These are phyloP conservation scores for Cyphomyrmex costatus DNA, from an alignment of 1,140 invertebrate species.

Conservation along the genomic window DNA sequence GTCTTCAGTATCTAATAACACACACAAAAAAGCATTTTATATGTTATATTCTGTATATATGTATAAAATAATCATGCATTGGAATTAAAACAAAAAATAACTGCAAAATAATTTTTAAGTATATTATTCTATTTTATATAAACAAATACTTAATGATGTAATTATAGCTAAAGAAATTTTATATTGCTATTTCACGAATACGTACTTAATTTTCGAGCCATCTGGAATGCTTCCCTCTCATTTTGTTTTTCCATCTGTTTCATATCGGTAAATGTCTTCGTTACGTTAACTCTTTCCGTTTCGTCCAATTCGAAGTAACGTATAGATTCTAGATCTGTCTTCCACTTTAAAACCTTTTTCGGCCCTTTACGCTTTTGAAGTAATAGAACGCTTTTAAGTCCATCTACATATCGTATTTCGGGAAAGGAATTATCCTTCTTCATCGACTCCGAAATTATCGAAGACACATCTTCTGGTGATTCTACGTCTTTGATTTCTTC, in stretches of 20 bases:
- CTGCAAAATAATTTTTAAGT: neutral
- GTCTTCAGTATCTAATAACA: slow-evolving; percentile 88
- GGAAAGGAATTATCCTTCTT: slow-evolving; percentile 74
- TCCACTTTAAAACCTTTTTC: slow-evolving; percentile 95
- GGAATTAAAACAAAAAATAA: slow-evolving; percentile 3
- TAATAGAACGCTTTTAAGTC: slow-evolving; percentile 89
- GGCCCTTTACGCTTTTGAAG: slow-evolving; percentile 91
- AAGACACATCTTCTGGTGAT: slow-evolving; percentile 75
- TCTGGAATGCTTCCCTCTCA: slow-evolving; percentile 94
- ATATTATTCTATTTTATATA: neutral
- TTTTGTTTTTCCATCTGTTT: slow-evolving; percentile 95
- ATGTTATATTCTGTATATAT: slow-evolving; percentile 11
- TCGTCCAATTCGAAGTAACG: slow-evolving; percentile 97
- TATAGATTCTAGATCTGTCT: slow-evolving; percentile 92
- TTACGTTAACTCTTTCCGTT: slow-evolving; percentile 97
- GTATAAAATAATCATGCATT: neutral
- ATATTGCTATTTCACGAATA: slow-evolving; percentile 30
- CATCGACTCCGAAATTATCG: slow-evolving; percentile 66
- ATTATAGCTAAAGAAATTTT: neutral
- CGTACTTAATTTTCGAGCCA: slow-evolving; percentile 91
- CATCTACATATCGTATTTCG: slow-evolving; percentile 81
- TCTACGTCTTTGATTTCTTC: slow-evolving; percentile 73
- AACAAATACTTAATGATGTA: neutral
- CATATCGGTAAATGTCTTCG: slow-evolving; percentile 96
- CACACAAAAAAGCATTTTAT: slow-evolving; percentile 65